Conservation (phyloP, 2,113 vertebrate genomes). For the Pogona vitticeps region DNA sequence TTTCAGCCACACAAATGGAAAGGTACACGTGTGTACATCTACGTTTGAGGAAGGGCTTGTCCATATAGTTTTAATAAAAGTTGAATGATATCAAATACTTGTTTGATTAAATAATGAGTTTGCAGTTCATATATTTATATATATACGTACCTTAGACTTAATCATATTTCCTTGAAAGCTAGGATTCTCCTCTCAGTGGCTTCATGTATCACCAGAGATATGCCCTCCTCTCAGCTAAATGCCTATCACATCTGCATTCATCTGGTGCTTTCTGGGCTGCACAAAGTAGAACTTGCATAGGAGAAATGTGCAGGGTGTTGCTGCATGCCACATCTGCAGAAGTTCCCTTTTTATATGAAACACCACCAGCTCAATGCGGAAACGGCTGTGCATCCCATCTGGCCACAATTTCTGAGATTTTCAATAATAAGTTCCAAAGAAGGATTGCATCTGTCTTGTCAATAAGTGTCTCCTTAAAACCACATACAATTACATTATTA, state of each 20-base stretch:
- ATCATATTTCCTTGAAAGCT: constrained; percentile 6
- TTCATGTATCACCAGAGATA: constrained; percentile 7
- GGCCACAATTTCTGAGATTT: background rate
- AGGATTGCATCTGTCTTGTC: background rate
- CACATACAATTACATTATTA: background rate
- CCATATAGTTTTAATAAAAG: constrained; percentile 16
- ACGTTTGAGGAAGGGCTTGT: constrained; percentile 29
- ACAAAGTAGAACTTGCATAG: background rate
- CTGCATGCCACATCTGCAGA: background rate
- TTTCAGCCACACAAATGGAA: constrained; percentile 51
- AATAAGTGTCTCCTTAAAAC: background rate
- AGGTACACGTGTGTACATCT: constrained; percentile 4
- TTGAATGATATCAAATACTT: constrained; percentile 45
- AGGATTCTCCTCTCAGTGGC: background rate
- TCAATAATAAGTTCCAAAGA: background rate
- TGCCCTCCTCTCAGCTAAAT: background rate
- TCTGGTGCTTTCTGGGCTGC: background rate
- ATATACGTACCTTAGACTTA: background rate
- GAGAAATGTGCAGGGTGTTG: background rate
- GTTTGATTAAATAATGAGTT: constrained; percentile 48
- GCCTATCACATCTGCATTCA: background rate
- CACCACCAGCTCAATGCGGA: background rate
- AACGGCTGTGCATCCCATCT: background rate
- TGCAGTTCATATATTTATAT: constrained; percentile 17
- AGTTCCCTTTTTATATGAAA: background rate